Conservation (phyloP, 2,797 vertebrate genomes). For the Macroramphosus scolopax region DNA sequence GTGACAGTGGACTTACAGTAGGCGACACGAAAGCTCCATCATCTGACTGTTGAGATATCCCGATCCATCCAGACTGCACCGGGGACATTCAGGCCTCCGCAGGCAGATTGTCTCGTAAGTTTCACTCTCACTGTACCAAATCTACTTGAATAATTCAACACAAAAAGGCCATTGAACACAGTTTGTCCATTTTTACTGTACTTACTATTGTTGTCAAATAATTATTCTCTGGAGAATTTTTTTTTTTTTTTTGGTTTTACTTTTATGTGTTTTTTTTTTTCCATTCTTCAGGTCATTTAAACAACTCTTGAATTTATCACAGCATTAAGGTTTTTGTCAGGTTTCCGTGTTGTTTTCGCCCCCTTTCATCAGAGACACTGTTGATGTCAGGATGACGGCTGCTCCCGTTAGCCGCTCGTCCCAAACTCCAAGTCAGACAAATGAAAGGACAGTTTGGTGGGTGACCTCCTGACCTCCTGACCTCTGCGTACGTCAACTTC, state of each 20-base stretch:
- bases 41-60: constrained; percentile 37
- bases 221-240: constrained; percentile 58
- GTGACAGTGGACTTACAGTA: constrained; percentile 42
- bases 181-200: constrained; percentile 74
- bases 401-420: constrained; percentile 38
- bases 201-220: constrained; percentile 65
- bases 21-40: constrained; percentile 34
- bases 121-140: constrained; percentile 78
- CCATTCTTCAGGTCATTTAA: constrained; percentile 68
- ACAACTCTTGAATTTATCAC: constrained; percentile 39
- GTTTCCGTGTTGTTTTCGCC: no score
- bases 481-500: constrained; percentile 55
- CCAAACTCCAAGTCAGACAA: constrained; percentile 40
- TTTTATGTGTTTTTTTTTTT: constrained; percentile 35
- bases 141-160: constrained; percentile 80
- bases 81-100: constrained; percentile 51
- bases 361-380: constrained; percentile 62
- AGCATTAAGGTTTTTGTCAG: constrained; percentile 50
- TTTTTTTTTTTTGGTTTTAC: constrained; percentile 42
- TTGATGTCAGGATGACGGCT: constrained; percentile 73
- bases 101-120: constrained; percentile 48
- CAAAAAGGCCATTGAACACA: constrained; percentile 79
- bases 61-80: constrained; percentile 50
- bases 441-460: constrained; percentile 14
- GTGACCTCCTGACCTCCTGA: constrained; percentile 47